phyloP scores from a whole-genome alignment of 2,888 invertebrate species.

The Mantis religiosa region DNA sequence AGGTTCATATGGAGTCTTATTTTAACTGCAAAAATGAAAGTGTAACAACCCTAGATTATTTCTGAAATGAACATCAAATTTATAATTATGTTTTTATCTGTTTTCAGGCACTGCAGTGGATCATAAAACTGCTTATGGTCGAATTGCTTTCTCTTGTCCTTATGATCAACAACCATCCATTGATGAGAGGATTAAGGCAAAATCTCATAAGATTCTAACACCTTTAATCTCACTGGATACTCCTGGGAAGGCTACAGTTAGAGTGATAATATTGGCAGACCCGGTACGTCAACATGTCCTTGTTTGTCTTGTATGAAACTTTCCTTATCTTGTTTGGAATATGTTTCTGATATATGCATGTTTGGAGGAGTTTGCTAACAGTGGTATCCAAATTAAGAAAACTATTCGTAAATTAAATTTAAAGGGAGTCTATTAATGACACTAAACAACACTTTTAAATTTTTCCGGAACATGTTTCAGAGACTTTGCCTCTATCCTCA shows the following conservation, averaged over 20 bases:
- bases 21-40: no score
- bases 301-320: not conserved
- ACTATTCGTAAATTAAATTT: no score
- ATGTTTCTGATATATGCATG: no score
- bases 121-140: slow-evolving; percentile 86
- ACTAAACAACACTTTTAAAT: no score
- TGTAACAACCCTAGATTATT: no score
- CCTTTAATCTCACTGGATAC: slow-evolving; percentile 91
- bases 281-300: slow-evolving; percentile 54
- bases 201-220: slow-evolving; percentile 73
- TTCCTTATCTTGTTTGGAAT: not conserved
- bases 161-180: slow-evolving; percentile 69
- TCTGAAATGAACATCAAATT: no score
- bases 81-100: not conserved
- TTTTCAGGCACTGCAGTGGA: slow-evolving; percentile 60
- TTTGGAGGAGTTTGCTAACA: no score
- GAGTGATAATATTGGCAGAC: slow-evolving; percentile 94
- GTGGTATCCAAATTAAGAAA: no score
- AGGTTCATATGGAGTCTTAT: no score
- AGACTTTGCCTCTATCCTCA: no score
- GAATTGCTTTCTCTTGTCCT: slow-evolving; percentile 92
- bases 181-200: slow-evolving; percentile 66
- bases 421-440: no score
- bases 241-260: slow-evolving; percentile 93
- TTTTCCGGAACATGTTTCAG: no score